Percentiles rank a stretch among this genome's conserved stretches.
Conservation (phyloP, 2,888 invertebrate species). For the Lithodes maja region DNA sequence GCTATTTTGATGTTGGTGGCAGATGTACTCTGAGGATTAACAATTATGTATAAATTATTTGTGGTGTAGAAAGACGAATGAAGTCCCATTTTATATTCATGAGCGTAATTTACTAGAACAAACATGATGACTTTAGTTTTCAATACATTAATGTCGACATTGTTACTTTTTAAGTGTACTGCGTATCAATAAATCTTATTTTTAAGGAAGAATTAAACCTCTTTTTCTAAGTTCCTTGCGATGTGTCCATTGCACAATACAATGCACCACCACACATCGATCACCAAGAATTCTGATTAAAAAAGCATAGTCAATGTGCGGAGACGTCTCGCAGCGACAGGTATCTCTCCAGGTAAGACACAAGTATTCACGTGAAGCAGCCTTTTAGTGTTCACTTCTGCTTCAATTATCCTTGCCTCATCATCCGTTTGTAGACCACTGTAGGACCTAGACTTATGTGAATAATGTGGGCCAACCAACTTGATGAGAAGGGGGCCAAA, state of each 20-base stretch:
- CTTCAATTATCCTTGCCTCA: conserved; percentile 66
- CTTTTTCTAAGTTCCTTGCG: conserved; percentile 58
- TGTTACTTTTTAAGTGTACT: conserved; percentile 62
- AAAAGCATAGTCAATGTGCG: conserved; percentile 39
- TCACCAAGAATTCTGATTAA: conserved; percentile 65
- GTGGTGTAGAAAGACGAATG: conserved; percentile 22
- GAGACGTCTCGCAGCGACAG: conserved; percentile 55
- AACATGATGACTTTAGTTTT: conserved; percentile 40
- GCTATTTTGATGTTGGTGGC: no score
- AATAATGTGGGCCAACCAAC: background rate
- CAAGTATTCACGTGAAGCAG: conserved; percentile 58
- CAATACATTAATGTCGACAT: conserved; percentile 44
- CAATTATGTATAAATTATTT: no score
- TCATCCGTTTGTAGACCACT: conserved; percentile 56
- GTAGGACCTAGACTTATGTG: conserved; percentile 30
- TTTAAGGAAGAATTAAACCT: conserved; percentile 52
- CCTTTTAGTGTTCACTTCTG: conserved; percentile 49
- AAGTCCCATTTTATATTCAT: conserved; percentile 35
- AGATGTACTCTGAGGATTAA: no score
- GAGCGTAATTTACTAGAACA: conserved; percentile 52
- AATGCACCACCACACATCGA: conserved; percentile 37
- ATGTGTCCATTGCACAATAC: background rate
- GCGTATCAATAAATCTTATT: conserved; percentile 67
- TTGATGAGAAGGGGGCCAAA: background rate
- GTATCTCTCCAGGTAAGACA: conserved; percentile 65